Evolutionary conservation across 2,113 vertebrate genomes (phyloP), one percentile per base, ranked within the genome.

Genomic region (Cichladusa arquata): DNA sequence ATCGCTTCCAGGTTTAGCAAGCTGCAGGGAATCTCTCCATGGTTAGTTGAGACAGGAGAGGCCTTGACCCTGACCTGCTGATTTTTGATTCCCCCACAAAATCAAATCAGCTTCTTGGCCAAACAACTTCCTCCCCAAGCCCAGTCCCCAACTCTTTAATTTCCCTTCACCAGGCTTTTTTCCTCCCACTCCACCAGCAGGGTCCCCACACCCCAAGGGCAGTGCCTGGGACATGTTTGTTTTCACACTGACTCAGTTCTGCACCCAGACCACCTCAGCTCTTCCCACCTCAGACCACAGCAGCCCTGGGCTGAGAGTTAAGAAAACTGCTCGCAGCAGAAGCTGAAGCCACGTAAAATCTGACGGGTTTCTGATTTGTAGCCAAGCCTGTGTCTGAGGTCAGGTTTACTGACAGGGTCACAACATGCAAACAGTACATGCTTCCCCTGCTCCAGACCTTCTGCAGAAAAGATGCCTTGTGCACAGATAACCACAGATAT

Each of bases 211-310:
- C 6, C 47, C 73, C 0, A 0, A n/a, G 1, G 0, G 0, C 58
- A 36, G 83, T 8, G 61, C 86, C 51, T 18, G 19, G 47, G 40
- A 57, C 36, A 64, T 84, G 72, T 95, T 92, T 97, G 90, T 42
- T 81, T 74, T 93, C 82, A 34, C 53, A 16, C 93, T 96, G 96
- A 96, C 90, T 97, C 93, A 96, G 47, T 19, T 24, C 76, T 79
- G 56, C 11, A 7, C 61, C 56, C 0, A 0, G 50, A 51, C 50
- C 50, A 29, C 50, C 50, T 51, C 50, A 51, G 50, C 17, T 29
- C 50, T 51, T 60, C 88, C 20, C 50, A 34, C 72, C 88, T 88
- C 93, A 90, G 65, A 84, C 93, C 95, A 44, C 81, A 76, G 40
- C 11, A 22, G 51, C 19, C 61, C 31, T 10, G 56, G n/a, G 45